phyloP scores from a whole-genome alignment of 2,888 invertebrate genomes.

The Suillia variegata region DNA sequence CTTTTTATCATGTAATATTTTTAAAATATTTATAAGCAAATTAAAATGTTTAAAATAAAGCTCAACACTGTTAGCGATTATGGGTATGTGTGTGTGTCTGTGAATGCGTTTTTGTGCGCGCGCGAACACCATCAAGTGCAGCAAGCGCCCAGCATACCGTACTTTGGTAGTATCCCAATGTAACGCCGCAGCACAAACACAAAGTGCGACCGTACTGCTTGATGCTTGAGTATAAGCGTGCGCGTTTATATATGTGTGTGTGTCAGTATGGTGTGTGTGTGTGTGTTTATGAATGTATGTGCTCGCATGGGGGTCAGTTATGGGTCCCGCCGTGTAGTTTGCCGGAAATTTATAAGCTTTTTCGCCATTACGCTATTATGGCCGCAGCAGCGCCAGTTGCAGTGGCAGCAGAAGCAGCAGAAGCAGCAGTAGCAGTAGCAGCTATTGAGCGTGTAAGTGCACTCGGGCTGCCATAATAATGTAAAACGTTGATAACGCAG shows the following conservation, averaged over 20 bases:
- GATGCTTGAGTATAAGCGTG: too few species aligned
- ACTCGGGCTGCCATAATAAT: background rate
- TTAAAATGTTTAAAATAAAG: too few species aligned
- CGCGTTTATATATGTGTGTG: too few species aligned
- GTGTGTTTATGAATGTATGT: background rate
- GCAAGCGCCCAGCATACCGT: too few species aligned
- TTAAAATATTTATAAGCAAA: too few species aligned
- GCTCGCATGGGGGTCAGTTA: background rate
- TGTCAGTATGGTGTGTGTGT: background rate
- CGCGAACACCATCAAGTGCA: background rate
- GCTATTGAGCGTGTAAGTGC: background rate
- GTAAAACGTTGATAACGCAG: background rate
- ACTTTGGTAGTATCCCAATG: background rate
- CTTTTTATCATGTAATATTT: too few species aligned
- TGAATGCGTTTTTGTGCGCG: background rate
- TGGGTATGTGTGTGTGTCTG: slow-evolving; percentile 4
- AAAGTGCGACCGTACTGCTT: too few species aligned
- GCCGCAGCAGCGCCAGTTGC: too few species aligned
- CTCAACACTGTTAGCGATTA: too few species aligned
- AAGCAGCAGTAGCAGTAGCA: too few species aligned
- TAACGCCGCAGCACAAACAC: background rate
- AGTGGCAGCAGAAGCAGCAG: too few species aligned
- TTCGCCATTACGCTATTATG: background rate
- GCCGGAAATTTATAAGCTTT: slow-evolving; percentile 1
- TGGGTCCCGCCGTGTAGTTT: background rate